Conservation (phyloP, 30 jellyfish, hydroid and myxozoan species). For the Aurelia coerulea region DNA sequence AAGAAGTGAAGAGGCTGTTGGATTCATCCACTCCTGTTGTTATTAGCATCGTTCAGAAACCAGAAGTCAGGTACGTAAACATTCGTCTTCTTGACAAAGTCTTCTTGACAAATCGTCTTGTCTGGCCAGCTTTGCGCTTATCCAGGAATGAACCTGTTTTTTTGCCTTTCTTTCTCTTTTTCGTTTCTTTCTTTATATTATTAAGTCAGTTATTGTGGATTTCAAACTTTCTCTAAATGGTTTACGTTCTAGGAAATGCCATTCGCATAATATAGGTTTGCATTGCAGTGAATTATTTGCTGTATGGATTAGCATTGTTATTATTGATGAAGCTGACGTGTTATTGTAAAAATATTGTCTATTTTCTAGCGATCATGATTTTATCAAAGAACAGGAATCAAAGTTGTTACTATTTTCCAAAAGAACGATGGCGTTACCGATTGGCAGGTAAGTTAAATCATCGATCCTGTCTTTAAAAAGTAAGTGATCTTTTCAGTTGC, state of each 20-base stretch:
- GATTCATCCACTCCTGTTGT: slow-evolving; percentile 88
- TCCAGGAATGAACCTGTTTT: neutral
- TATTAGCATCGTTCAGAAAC: slow-evolving; percentile 76
- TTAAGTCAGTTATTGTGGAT: too few relatives aligned
- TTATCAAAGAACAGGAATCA: slow-evolving; percentile 93
- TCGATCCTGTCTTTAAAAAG: neutral
- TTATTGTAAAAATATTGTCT: too few relatives aligned
- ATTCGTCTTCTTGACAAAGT: neutral
- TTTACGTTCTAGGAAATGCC: too few relatives aligned
- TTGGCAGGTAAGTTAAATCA: slow-evolving; percentile 76
- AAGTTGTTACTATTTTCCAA: slow-evolving; percentile 72
- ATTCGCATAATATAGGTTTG: too few relatives aligned
- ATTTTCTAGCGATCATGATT: slow-evolving; percentile 89
- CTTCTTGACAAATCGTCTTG: too few relatives aligned
- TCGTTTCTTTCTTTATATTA: too few relatives aligned
- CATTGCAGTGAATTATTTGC: too few relatives aligned
- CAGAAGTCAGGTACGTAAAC: slow-evolving; percentile 77
- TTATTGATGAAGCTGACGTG: too few relatives aligned
- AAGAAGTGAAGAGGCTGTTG: slow-evolving; percentile 87
- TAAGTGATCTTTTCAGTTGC: too few relatives aligned
- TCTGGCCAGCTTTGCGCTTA: neutral
- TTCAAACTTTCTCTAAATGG: too few relatives aligned
- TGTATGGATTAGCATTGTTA: too few relatives aligned
- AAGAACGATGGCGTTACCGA: slow-evolving; percentile 93
- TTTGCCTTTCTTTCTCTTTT: neutral